phyloP scores from a whole-genome alignment of 2,113 vertebrate genomes.

The Nicator chloris region DNA sequence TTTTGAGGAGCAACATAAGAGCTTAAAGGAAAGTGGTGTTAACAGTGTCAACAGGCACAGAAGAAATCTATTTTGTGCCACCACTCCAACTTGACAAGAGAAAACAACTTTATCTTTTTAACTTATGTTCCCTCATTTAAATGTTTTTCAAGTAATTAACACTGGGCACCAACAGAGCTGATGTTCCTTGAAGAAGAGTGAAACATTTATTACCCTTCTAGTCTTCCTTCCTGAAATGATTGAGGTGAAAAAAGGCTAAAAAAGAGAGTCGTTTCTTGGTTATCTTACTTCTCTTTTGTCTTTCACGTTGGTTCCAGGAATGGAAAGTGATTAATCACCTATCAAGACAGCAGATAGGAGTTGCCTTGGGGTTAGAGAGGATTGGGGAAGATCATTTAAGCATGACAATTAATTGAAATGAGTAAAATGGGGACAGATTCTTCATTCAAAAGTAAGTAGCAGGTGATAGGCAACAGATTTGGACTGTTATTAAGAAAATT shows the following conservation, averaged over 20 bases:
- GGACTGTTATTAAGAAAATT: conserved; percentile 1
- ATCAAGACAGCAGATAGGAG: neutral
- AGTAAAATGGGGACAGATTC: neutral
- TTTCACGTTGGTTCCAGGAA: conserved; percentile 14
- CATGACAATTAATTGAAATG: conserved; percentile 13
- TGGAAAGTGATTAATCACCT: conserved; percentile 53
- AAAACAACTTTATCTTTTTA: neutral
- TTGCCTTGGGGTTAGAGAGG: neutral
- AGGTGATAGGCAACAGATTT: conserved; percentile 15
- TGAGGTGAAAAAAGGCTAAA: conserved; percentile 15
- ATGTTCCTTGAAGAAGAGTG: neutral
- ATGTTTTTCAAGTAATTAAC: conserved; percentile 12
- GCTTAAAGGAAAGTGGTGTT: neutral
- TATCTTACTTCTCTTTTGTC: conserved; percentile 18
- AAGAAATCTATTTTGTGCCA: neutral
- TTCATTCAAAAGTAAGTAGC: conserved; percentile 18
- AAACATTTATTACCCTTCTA: conserved; percentile 1
- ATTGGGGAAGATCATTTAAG: neutral
- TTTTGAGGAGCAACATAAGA: neutral
- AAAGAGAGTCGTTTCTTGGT: neutral
- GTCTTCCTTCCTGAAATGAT: neutral
- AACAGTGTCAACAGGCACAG: neutral
- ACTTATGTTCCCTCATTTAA: neutral
- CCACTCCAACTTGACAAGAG: neutral
- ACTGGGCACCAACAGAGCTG: neutral